Percentiles rank a stretch among this genome's conserved stretches.
Evolutionary conservation across 2,888 invertebrate species (phyloP).

Genomic region (Aspidapion aeneum): DNA sequence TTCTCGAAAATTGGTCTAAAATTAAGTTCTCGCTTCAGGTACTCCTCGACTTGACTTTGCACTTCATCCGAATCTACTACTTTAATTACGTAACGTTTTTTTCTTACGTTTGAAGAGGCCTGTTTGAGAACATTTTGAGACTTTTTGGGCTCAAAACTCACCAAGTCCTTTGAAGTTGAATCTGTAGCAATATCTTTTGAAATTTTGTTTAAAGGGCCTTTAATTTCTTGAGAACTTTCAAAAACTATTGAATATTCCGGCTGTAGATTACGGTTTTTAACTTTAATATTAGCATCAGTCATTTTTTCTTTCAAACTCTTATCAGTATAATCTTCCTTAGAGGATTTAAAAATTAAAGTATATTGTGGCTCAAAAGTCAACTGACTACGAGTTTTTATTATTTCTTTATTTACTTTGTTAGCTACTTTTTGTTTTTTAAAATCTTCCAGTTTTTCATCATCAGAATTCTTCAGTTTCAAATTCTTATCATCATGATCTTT

Average conservation of each 20-base stretch:
- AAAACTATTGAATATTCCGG: neutral
- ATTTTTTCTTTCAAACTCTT: neutral
- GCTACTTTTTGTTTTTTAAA: neutral
- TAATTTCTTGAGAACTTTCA: no score
- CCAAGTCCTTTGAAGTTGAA: no score
- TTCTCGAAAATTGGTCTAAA: conserved; percentile 1
- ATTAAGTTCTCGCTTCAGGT: conserved; percentile 36
- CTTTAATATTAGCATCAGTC: neutral
- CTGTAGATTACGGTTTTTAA: neutral
- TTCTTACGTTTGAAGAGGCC: conserved; percentile 22
- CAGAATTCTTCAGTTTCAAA: neutral
- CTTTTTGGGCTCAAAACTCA: no score
- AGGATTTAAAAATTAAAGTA: conserved; percentile 20
- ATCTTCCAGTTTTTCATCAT: neutral
- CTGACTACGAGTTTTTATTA: neutral
- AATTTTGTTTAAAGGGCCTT: no score
- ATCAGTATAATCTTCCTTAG: conserved; percentile 12
- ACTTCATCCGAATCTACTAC: conserved; percentile 40
- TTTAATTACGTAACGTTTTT: conserved; percentile 39
- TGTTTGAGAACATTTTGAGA: neutral
- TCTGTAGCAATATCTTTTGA: no score
- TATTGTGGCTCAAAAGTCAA: conserved; percentile 24
- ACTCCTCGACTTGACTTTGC: conserved; percentile 36
- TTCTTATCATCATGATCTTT: neutral
- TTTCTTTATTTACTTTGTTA: neutral